phyloP scores from a whole-genome alignment of 2,888 invertebrate species.

The Ennomos erosarius region DNA sequence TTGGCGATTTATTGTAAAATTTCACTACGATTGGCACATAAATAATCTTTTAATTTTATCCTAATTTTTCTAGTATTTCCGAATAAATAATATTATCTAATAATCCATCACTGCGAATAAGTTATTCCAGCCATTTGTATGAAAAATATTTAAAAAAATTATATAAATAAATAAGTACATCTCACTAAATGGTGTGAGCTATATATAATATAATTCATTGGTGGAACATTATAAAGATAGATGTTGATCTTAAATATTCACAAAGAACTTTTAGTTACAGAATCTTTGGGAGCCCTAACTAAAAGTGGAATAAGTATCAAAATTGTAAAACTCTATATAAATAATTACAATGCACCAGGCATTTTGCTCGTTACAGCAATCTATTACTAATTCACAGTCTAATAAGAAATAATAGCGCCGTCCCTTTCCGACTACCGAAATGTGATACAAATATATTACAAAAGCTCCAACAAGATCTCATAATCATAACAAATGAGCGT shows the following conservation, averaged over 20 bases:
- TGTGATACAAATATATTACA: conserved; percentile 66
- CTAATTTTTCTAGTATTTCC: conserved; percentile 58
- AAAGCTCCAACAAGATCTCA: conserved; percentile 56
- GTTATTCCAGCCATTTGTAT: conserved; percentile 42
- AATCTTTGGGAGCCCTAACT: conserved; percentile 53
- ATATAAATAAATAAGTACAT: conserved; percentile 66
- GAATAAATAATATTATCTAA: conserved; percentile 44
- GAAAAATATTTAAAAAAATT: conserved; percentile 49
- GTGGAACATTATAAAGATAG: conserved; percentile 43
- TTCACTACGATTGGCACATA: conserved; percentile 76
- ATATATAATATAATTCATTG: conserved; percentile 40
- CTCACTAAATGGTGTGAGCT: conserved; percentile 67
- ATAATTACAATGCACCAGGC: conserved; percentile 75
- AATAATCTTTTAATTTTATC: conserved; percentile 48
- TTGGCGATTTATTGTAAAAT: conserved; percentile 44
- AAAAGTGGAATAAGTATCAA: conserved; percentile 69
- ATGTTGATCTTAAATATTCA: conserved; percentile 34
- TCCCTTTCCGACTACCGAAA: conserved; percentile 58
- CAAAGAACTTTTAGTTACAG: conserved; percentile 42
- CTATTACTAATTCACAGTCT: conserved; percentile 69
- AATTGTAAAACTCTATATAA: conserved; percentile 67
- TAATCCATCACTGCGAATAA: conserved; percentile 39
- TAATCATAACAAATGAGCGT: conserved; percentile 42
- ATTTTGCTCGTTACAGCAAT: conserved; percentile 61
- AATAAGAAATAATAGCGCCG: conserved; percentile 65